These are phyloP conservation scores for Drosophila mettleri DNA, from an alignment of 2,888 invertebrate species.

Conservation along the genomic window DNA sequence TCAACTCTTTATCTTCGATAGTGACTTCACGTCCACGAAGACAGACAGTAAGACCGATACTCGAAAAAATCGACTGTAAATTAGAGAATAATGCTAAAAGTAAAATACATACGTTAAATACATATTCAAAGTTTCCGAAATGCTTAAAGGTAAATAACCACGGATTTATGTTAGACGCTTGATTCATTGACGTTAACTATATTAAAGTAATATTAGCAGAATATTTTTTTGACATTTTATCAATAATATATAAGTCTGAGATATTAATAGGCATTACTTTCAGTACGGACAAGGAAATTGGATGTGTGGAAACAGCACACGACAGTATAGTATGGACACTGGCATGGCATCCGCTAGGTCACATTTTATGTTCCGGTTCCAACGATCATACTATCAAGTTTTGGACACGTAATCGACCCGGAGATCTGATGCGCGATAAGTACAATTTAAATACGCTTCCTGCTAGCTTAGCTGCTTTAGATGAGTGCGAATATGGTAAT, in stretches of 20 bases:
- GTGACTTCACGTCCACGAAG: no score
- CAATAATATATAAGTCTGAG: no score
- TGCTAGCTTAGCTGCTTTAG: conserved; percentile 90
- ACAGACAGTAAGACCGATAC: no score
- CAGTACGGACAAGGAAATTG: conserved; percentile 98
- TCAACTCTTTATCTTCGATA: no score
- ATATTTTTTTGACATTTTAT: no score
- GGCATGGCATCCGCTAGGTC: conserved; percentile 99
- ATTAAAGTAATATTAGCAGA: background rate
- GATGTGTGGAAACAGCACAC: conserved; percentile 98
- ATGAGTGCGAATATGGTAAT: conserved; percentile 89
- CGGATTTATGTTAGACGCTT: no score
- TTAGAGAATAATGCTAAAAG: no score
- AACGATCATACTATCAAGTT: conserved; percentile 99
- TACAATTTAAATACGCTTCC: conserved; percentile 97
- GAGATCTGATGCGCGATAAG: conserved; percentile 99
- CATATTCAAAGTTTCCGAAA: no score
- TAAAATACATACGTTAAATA: no score
- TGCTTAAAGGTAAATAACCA: no score
- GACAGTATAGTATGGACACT: conserved; percentile 99
- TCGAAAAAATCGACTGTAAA: no score
- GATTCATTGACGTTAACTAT: no score
- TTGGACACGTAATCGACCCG: conserved; percentile 99
- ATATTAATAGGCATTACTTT: background rate
- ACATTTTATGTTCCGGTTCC: conserved; percentile 99